These are phyloP conservation scores for Corapipo altera DNA, from an alignment of 2,113 vertebrate genomes.

Conservation along the genomic window DNA sequence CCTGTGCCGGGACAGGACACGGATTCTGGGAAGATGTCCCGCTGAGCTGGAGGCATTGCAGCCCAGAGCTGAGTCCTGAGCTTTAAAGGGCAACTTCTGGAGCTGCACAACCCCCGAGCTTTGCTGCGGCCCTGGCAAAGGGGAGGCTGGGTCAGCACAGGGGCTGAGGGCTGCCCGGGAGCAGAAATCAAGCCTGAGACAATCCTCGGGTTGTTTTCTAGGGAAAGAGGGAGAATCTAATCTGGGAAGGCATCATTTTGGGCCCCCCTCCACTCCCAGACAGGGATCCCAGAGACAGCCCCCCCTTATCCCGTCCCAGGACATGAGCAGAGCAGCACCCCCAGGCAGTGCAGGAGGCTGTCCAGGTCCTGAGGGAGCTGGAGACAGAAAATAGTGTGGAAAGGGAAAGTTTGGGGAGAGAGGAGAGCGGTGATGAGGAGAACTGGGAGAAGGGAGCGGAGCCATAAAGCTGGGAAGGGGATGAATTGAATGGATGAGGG, in stretches of 20 bases:
- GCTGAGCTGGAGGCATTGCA: not conserved
- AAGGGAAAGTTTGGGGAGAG: not conserved
- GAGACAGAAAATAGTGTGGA: not conserved
- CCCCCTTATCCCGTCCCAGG: not conserved
- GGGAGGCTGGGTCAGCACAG: not conserved
- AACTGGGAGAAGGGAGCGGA: not conserved
- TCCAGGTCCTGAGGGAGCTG: not conserved
- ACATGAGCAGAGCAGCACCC: accelerated
- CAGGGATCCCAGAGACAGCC: accelerated
- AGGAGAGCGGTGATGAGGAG: accelerated
- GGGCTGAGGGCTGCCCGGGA: not conserved
- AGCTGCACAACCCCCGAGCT: not conserved
- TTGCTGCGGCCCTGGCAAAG: not conserved
- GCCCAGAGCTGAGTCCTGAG: not conserved
- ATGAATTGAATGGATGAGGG: not conserved
- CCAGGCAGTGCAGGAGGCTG: not conserved
- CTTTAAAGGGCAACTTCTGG: not conserved
- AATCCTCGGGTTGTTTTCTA: not conserved
- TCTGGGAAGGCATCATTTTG: not conserved
- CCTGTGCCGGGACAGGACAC: not conserved
- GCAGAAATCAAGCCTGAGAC: not conserved
- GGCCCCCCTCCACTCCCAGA: not conserved
- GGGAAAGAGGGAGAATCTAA: not conserved
- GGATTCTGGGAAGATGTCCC: conserved; percentile 29
- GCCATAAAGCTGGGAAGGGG: not conserved